phyloP scores from a whole-genome alignment of 2,888 invertebrate genomes.

The Aelia acuminata region DNA sequence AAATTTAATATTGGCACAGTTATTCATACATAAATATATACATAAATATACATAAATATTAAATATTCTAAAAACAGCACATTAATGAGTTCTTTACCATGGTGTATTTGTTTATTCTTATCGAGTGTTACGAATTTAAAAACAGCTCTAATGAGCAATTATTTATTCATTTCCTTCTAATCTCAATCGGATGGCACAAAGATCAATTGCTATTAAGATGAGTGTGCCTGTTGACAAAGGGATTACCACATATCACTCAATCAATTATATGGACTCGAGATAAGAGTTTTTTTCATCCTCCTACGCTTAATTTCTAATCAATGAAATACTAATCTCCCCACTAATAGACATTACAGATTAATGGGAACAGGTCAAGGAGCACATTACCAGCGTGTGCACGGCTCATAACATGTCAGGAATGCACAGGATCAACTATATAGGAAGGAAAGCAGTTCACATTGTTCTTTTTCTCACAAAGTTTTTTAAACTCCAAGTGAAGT shows the following conservation, averaged over 20 bases:
- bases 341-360: conserved; percentile 55
- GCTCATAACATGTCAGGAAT: conserved; percentile 54
- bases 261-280: conserved; percentile 56
- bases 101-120: conserved; percentile 3
- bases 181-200: conserved; percentile 54
- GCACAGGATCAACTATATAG: conserved; percentile 24
- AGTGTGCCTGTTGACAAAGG: conserved; percentile 53
- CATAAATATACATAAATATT: no score
- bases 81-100: no score
- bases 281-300: conserved; percentile 48
- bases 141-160: conserved; percentile 56
- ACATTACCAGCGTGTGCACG: conserved; percentile 37
- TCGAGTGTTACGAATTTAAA: neutral
- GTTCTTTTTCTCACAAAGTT: conserved; percentile 14
- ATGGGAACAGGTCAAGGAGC: conserved; percentile 57
- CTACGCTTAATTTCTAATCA: conserved; percentile 60
- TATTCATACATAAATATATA: no score
- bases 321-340: conserved; percentile 49
- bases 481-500: conserved; percentile 26
- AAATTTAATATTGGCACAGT: no score
- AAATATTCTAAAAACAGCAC: no score
- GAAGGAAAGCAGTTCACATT: conserved; percentile 15
- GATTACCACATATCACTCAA: conserved; percentile 53
- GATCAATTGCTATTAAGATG: conserved; percentile 50
- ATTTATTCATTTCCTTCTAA: conserved; percentile 41